Conservation (phyloP, 2,797 vertebrate species). For the Muscicapa striata region DNA sequence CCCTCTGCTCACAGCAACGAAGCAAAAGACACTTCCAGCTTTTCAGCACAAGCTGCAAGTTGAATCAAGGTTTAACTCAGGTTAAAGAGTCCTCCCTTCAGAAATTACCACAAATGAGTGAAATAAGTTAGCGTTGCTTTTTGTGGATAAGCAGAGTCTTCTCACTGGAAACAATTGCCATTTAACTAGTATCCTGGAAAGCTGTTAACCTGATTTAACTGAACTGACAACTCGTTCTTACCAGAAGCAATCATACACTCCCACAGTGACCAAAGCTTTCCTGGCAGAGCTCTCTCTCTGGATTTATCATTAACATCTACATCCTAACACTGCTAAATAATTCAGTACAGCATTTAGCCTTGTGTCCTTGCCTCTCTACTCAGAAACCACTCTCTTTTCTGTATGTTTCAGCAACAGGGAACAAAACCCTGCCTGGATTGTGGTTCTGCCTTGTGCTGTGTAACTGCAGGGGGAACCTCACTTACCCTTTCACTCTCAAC, state of each 20-base stretch:
- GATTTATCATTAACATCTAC: constrained; percentile 79
- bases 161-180: not conserved
- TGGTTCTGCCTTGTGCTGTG: not conserved
- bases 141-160: not conserved
- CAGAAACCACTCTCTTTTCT: constrained; percentile 51
- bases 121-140: not conserved
- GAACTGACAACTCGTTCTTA: not conserved
- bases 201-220: not conserved
- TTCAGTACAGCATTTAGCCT: constrained; percentile 78
- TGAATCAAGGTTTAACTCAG: not conserved
- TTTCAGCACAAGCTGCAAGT: not conserved
- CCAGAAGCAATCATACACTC: not conserved
- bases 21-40: not conserved
- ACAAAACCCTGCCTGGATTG: not conserved
- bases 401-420: constrained; percentile 31
- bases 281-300: constrained; percentile 63
- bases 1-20: not conserved
- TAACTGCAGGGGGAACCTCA: not conserved
- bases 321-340: constrained; percentile 79
- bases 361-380: constrained; percentile 64
- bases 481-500: not conserved
- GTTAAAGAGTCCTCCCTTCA: not conserved
- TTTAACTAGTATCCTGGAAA: not conserved
- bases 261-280: constrained; percentile 59
- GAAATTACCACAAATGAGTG: not conserved